phyloP scores from a whole-genome alignment of 2,797 vertebrate species.

The Hipposideros larvatus region DNA sequence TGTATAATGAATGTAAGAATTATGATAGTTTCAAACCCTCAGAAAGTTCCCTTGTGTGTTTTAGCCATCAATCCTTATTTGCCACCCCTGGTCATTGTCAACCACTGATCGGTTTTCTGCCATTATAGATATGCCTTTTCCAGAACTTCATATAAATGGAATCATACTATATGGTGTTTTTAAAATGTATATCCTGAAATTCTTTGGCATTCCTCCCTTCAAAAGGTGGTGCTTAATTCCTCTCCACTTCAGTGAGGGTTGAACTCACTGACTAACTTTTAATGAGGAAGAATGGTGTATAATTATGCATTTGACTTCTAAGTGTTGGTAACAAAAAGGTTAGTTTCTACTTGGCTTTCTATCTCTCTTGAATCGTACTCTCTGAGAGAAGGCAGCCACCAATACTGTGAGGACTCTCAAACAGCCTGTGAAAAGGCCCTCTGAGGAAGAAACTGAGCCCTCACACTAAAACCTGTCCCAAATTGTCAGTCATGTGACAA shows the following conservation, averaged over 20 bases:
- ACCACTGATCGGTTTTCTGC: background rate
- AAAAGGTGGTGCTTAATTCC: background rate
- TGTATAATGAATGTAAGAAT: background rate
- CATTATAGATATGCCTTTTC: background rate
- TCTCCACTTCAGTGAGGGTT: background rate
- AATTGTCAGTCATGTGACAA: too few relatives aligned
- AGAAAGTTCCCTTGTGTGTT: background rate
- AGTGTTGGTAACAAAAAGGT: background rate
- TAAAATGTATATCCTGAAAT: background rate
- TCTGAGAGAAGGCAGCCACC: background rate
- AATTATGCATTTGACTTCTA: background rate
- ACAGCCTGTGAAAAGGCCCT: background rate
- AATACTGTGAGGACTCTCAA: background rate
- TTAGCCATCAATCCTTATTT: background rate
- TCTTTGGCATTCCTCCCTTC: background rate
- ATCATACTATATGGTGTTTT: background rate
- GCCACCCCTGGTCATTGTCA: background rate
- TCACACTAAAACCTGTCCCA: background rate
- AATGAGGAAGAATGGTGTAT: background rate
- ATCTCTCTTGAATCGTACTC: background rate
- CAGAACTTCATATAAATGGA: background rate
- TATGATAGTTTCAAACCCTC: background rate
- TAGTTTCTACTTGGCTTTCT: background rate
- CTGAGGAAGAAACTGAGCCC: background rate
- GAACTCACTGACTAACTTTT: background rate